A percentile compares a stretch with the other conserved stretches of the same genome.
These are phyloP conservation scores for Urocyon cinereoargenteus DNA, from an alignment of 2,797 vertebrate genomes.

Conservation along the genomic window DNA sequence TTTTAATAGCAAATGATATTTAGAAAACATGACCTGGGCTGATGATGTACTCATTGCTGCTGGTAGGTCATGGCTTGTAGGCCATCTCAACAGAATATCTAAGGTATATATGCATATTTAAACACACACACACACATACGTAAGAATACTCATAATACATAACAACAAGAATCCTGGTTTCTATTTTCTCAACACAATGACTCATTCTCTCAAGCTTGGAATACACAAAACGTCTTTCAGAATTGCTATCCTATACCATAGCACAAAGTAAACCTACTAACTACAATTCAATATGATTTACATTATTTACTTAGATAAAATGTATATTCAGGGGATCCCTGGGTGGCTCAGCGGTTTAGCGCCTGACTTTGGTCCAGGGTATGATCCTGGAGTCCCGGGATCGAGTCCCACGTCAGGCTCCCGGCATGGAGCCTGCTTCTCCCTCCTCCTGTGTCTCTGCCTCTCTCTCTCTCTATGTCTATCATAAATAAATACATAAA, in stretches of 20 bases:
- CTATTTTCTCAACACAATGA: neutral
- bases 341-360: no score
- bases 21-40: neutral
- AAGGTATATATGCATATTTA: neutral
- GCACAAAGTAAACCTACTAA: neutral
- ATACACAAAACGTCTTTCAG: neutral
- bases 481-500: no score
- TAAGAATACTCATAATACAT: neutral
- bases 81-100: neutral
- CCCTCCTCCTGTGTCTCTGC: no score
- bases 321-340: neutral
- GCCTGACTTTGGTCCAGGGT: no score
- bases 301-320: slow-evolving; percentile 41
- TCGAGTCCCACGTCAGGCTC: no score
- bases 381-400: no score
- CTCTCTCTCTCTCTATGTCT: no score
- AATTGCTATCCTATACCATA: neutral
- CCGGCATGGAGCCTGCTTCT: no score
- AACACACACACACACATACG: neutral
- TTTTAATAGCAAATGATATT: neutral
- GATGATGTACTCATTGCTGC: neutral
- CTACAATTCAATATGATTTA: neutral
- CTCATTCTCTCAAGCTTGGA: neutral
- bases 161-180: neutral
- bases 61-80: neutral